Base-by-base conservation (phyloP, 2,888 invertebrate genomes). In the Rhagonycha fulva region DNA sequence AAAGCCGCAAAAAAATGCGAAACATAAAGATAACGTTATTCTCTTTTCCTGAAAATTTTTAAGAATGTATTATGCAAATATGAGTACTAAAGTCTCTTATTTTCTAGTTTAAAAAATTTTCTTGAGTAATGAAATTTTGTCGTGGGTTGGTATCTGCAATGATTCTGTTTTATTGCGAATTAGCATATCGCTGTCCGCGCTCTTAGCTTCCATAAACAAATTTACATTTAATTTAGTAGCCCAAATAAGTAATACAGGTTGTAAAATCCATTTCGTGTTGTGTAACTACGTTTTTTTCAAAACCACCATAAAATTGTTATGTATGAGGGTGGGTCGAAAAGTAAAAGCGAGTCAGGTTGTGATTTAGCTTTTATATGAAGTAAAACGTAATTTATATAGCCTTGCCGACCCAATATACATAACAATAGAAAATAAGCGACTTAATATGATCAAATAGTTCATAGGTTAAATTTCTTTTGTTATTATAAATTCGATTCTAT, bases 1-100 rank as follows among this genome's bases (percentile, higher is more conserved):
- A 26, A 26, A 4, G 2, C 19, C 19, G 19, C 19, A 19, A 19
- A 19, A 19, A 19, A 19, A 19, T 19, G 19, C 19, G 2, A 19
- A 26, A 7, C 26, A 3, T 26, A 26, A 3, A 26, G 26, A 26
- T 26, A 26, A 26, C 4, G 4, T 26, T 26, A 32, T 12, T 19
- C 19, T 19, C 4, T 47, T n/a, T 47, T 5, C 0, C 26, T 26
- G 4, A 26, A n/a, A 47, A 7, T 70, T 67, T 68, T 12, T 73
- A 72, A 79, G 80, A 80, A 80, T 71, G 78, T 80, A 80, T 81
- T 81, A 81, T 81, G 81, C 78, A 79, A 81, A 81, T 81, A 75
- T 68, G 76, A 76, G 79, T 79, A 81, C 81, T 80, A 81, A 72
- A 74, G 47, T 47, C 70, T 79, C 80, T 81, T 79, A 80, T 81